Base-by-base conservation (phyloP, 2,888 invertebrate species). In the Vanessa cardui region DNA sequence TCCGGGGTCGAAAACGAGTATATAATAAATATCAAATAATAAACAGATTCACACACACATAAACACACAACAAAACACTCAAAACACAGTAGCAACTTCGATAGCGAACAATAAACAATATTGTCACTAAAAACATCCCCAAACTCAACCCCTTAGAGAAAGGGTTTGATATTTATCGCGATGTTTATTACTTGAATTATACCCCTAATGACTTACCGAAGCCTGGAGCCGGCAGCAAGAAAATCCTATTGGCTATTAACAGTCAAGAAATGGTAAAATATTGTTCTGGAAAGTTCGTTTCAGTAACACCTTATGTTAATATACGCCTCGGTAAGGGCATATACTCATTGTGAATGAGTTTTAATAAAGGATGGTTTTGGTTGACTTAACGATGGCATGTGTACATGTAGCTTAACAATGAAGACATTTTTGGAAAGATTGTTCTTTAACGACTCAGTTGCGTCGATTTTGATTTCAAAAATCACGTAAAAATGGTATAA, bases 161-260 rank as follows among this genome's bases (percentile, higher is more conserved):
- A 85, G 90, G 91, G 89, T 84, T 79, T 84, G 89, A 90, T 92
- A 90, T 92, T 91, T 92, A 92, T 91, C 89, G 89, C 79, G 83
- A 87, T 92, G 92, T 92, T 92, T 92, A 92, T 92, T 90, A 87
- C 91, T 90, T 91, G 90, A 92, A 92, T 92, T 92, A 92, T 92
- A 84, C 89, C 86, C 87, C 85, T 92, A 92, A 92, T 92, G 92
- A 92, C 90, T 91, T 90, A 88, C 87, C 89, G 86, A 89, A 89
- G 85, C 80, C 77, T 18, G 33, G 68, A 67, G 78, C 77, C 79
- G 84, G 80, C 83, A 84, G 84, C 85, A 87, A 12, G 90, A 90
- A 91, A 90, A 92, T 90, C 92, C 91, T 90, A 91, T 92, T 86
- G 90, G 86, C 92, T 91, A 92, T 92, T 92, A 92, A 86, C 87